Percentiles rank a stretch among this genome's conserved stretches.
Evolutionary conservation across 2,797 vertebrate species (phyloP).

Genomic region (Bucorvus abyssinicus): DNA sequence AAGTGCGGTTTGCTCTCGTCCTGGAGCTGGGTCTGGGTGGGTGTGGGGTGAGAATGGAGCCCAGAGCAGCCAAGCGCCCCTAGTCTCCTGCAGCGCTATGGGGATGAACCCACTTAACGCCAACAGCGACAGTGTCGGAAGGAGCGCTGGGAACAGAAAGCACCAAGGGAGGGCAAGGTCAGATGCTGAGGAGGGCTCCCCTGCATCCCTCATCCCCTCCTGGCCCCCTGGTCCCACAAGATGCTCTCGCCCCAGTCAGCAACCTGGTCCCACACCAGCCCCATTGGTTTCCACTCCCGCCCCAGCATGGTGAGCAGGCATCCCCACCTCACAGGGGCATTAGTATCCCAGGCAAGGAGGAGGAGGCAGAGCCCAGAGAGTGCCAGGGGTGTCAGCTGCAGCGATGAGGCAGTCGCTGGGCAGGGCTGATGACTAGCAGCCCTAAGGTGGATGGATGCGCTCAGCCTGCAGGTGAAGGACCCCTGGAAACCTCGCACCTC

Average conservation of each 20-base stretch:
- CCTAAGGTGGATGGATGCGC: neutral
- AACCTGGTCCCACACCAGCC: neutral
- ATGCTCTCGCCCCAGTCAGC: neutral
- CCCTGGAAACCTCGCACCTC: neutral
- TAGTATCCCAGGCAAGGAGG: neutral
- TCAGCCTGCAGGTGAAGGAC: neutral
- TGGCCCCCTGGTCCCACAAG: neutral
- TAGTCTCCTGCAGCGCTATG: neutral
- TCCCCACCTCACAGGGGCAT: neutral
- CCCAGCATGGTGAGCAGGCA: neutral
- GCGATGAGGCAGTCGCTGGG: neutral
- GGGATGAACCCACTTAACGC: neutral
- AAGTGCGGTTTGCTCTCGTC: neutral
- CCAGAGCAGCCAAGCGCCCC: neutral
- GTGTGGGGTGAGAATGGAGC: accelerated
- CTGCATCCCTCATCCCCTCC: neutral
- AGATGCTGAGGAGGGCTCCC: neutral
- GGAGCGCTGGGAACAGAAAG: neutral
- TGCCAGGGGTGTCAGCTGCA: accelerated
- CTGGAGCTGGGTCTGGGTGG: neutral
- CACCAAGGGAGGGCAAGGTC: neutral
- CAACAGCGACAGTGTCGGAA: accelerated
- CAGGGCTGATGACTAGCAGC: neutral
- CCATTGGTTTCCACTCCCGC: accelerated
- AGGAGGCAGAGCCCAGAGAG: neutral